A percentile compares a stretch with the other conserved stretches of the same genome.
Conservation (phyloP, 2,113 vertebrate species). For the Perca fluviatilis region DNA sequence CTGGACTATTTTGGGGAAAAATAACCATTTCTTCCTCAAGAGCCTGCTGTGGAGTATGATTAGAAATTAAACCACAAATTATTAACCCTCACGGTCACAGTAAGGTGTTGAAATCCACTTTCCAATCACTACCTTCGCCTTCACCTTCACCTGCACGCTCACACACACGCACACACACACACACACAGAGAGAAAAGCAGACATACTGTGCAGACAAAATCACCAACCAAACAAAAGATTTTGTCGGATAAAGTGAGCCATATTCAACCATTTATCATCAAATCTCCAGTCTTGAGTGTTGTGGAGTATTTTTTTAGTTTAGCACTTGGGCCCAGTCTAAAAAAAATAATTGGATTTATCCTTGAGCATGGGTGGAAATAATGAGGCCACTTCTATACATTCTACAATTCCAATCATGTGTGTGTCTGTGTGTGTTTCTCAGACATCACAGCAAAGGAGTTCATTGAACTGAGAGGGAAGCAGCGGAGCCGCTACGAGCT, state of each 20-base stretch:
- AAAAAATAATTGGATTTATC: conserved; percentile 62
- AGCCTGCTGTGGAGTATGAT: conserved; percentile 1
- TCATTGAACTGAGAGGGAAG: conserved; percentile 82
- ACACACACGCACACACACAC: not conserved
- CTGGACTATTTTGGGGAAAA: not conserved
- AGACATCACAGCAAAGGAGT: conserved; percentile 88
- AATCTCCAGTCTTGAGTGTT: conserved; percentile 26
- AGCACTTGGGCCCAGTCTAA: conserved; percentile 27
- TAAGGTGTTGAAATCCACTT: conserved; percentile 19
- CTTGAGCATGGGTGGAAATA: conserved; percentile 48
- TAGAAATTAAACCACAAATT: conserved; percentile 22
- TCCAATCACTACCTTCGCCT: not conserved
- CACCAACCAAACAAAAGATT: conserved; percentile 6
- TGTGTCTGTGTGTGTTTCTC: conserved; percentile 39
- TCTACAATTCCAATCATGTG: not conserved
- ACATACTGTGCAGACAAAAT: not conserved
- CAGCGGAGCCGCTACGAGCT: conserved; percentile 80
- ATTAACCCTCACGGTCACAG: conserved; percentile 16
- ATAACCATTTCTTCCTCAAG: not conserved
- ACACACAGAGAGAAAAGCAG: not conserved
- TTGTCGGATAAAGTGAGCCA: conserved; percentile 19
- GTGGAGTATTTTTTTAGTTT: conserved; percentile 14
- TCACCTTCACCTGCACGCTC: not conserved
- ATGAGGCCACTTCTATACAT: conserved; percentile 35
- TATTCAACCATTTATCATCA: conserved; percentile 43